Evolutionary conservation across 2,888 invertebrate species (phyloP).

Genomic region (Polietes domitor): DNA sequence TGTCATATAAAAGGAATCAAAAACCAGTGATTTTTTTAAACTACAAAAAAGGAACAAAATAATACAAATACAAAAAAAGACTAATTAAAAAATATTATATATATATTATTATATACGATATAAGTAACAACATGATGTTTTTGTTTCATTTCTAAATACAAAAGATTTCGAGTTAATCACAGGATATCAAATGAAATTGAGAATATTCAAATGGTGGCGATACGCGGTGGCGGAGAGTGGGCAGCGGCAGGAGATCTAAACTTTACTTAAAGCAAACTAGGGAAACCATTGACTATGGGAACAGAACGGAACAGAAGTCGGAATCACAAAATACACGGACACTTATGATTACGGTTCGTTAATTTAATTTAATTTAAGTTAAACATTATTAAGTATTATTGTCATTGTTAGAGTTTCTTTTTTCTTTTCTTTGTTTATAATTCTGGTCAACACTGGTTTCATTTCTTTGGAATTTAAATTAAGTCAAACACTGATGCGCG

Average conservation of each 20-base stretch:
- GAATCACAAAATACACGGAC: constrained; percentile 22
- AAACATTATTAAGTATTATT: constrained; percentile 32
- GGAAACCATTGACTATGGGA: constrained; percentile 9
- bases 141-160: constrained; percentile 36
- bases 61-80: constrained; percentile 19
- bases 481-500: background rate
- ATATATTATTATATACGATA: background rate
- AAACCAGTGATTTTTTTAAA: constrained; percentile 44
- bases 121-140: constrained; percentile 19
- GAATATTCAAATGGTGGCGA: constrained; percentile 9
- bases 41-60: constrained; percentile 10
- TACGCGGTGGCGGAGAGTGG: background rate
- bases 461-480: constrained; percentile 47
- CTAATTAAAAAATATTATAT: background rate
- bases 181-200: constrained; percentile 27
- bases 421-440: background rate
- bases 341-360: too few species aligned
- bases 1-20: constrained; percentile 35
- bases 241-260: constrained; percentile 21
- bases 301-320: background rate
- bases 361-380: background rate
- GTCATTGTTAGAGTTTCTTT: constrained; percentile 27
- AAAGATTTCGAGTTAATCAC: constrained; percentile 59
- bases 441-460: constrained; percentile 48
- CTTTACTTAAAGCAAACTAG: background rate